Evolutionary conservation across 2,888 invertebrate species (phyloP).

Genomic region (Entomobrya multifasciata): DNA sequence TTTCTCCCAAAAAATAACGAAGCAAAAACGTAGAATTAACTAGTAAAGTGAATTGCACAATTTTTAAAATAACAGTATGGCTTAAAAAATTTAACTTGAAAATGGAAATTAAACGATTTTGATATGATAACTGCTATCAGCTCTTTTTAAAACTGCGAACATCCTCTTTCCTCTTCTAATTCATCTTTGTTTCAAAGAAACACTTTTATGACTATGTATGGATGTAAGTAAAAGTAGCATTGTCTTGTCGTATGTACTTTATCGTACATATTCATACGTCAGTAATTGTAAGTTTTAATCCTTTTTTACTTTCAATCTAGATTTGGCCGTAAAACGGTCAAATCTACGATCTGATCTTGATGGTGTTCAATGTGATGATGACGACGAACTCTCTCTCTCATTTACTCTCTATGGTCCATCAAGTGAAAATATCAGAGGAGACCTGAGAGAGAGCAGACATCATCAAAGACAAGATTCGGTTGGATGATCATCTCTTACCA

Average conservation of each 20-base stretch:
- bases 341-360: constrained; percentile 21
- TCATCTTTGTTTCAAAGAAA: not conserved
- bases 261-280: not conserved
- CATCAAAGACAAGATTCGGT: constrained; percentile 48
- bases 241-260: constrained; percentile 20
- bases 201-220: no score
- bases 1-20: no score
- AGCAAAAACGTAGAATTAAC: no score
- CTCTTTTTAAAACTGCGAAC: constrained; percentile 33
- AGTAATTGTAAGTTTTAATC: not conserved
- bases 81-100: constrained; percentile 7
- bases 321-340: constrained; percentile 20
- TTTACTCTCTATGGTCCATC: constrained; percentile 35
- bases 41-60: not conserved
- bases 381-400: constrained; percentile 6
- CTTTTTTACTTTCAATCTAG: not conserved
- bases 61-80: constrained; percentile 10
- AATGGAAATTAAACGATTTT: constrained; percentile 31
- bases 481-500: constrained; percentile 49
- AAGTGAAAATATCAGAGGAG: constrained; percentile 48
- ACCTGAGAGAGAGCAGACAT: not conserved
- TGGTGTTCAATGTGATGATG: not conserved
- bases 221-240: no score
- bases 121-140: constrained; percentile 23
- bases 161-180: constrained; percentile 4